Evolutionary conservation across 2,888 invertebrate genomes (phyloP).

Genomic region (Pemphredon lugubris): DNA sequence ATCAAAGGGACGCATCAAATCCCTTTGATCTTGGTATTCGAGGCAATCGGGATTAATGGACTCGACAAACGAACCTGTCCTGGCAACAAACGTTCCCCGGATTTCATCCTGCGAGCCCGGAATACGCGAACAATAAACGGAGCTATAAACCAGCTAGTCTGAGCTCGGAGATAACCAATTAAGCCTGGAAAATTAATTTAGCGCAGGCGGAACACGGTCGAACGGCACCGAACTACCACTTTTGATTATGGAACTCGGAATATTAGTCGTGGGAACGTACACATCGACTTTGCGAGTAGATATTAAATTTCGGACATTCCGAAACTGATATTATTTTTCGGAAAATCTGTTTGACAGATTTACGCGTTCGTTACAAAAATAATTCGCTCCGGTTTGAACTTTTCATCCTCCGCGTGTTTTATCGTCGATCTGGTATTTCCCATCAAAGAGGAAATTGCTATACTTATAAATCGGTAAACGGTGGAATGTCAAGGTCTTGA

Average conservation of each 20-base stretch:
- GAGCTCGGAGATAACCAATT: slow-evolving; percentile 25
- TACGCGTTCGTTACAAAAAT: too few relatives aligned
- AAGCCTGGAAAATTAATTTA: slow-evolving; percentile 37
- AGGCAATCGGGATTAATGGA: slow-evolving; percentile 22
- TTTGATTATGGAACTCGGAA: slow-evolving; percentile 6
- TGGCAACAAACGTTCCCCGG: slow-evolving; percentile 29
- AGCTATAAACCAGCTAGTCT: slow-evolving; percentile 21
- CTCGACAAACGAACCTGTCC: slow-evolving; percentile 36
- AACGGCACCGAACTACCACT: slow-evolving; percentile 1
- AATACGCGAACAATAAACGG: slow-evolving; percentile 20
- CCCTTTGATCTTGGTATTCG: slow-evolving; percentile 43
- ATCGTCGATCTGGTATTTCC: neutral
- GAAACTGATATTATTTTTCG: too few relatives aligned
- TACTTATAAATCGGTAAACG: neutral
- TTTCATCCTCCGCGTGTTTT: neutral
- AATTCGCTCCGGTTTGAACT: neutral
- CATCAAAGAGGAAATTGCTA: too few relatives aligned
- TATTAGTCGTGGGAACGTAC: neutral
- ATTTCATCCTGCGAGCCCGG: slow-evolving; percentile 17
- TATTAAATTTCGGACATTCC: too few relatives aligned
- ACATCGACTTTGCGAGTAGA: neutral
- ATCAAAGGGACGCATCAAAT: slow-evolving; percentile 32
- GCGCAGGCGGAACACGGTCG: neutral
- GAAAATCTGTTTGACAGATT: too few relatives aligned
- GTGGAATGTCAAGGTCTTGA: neutral